These are phyloP conservation scores for Metopia argyrocephala DNA, from an alignment of 2,888 invertebrate species.

Conservation along the genomic window DNA sequence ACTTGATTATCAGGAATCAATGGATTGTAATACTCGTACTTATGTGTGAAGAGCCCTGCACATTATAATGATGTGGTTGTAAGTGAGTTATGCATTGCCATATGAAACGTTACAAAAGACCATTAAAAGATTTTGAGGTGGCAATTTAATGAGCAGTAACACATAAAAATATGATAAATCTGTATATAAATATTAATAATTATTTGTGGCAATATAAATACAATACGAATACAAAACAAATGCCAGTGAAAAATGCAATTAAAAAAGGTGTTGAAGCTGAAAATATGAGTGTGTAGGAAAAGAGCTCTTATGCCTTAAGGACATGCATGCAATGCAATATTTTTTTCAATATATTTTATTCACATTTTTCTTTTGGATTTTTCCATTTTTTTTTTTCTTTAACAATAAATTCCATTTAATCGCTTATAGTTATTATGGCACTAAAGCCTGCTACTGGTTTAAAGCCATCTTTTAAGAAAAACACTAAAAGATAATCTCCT, in stretches of 20 bases:
- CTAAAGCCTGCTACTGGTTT: conserved; percentile 67
- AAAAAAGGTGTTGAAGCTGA: conserved; percentile 64
- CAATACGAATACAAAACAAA: neutral
- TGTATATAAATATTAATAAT: conserved; percentile 50
- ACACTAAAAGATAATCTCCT: conserved; percentile 70
- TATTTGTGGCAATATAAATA: conserved; percentile 42
- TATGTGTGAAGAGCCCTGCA: neutral
- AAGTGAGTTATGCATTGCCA: neutral
- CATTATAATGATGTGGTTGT: conserved; percentile 41
- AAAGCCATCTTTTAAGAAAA: conserved; percentile 65
- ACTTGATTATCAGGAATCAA: conserved; percentile 54
- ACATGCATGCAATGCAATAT: no score
- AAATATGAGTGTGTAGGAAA: conserved; percentile 55
- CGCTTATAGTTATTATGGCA: conserved; percentile 65
- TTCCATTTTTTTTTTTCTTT: neutral
- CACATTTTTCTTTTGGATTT: no score
- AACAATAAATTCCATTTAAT: neutral
- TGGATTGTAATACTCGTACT: conserved; percentile 58
- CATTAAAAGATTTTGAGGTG: conserved; percentile 60
- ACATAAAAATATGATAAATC: conserved; percentile 64
- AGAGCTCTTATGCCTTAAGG: neutral
- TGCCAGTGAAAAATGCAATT: conserved; percentile 55
- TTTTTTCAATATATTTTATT: no score
- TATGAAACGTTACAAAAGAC: neutral
- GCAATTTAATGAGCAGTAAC: conserved; percentile 64